phyloP scores from a whole-genome alignment of 2,113 vertebrate species.

The Fulica atra region DNA sequence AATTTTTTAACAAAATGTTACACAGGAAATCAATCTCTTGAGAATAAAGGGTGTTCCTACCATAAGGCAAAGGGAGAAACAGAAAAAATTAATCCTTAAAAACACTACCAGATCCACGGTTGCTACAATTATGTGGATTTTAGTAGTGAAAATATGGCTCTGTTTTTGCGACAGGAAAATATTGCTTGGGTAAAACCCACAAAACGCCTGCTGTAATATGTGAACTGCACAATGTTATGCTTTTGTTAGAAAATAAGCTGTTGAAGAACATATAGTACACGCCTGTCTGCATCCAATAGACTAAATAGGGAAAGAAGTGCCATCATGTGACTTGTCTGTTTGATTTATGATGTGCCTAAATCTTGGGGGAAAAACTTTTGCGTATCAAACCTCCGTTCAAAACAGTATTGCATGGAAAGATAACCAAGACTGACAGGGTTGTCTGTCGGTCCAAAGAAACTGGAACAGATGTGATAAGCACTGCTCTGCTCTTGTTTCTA shows the following conservation, averaged over 20 bases:
- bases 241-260: slow-evolving; percentile 22
- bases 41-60: background rate
- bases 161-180: background rate
- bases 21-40: background rate
- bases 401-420: slow-evolving; percentile 43
- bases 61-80: background rate
- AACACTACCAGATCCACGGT: background rate
- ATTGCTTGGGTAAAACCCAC: background rate
- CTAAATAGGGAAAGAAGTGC: slow-evolving; percentile 44
- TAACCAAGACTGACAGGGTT: slow-evolving; percentile 34
- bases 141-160: background rate
- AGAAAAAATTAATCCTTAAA: slow-evolving; percentile 36
- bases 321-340: slow-evolving; percentile 54
- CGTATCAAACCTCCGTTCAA: slow-evolving; percentile 60
- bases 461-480: slow-evolving; percentile 34
- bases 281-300: slow-evolving; percentile 17
- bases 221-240: background rate
- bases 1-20: background rate
- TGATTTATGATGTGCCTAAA: slow-evolving; percentile 70
- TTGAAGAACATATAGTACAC: background rate
- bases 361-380: slow-evolving; percentile 40
- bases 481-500: background rate
- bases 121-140: background rate
- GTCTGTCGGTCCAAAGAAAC: slow-evolving; percentile 1
- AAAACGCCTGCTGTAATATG: background rate